Base-by-base conservation (phyloP, 2,888 invertebrate species). In the Orthosia gracilis region DNA sequence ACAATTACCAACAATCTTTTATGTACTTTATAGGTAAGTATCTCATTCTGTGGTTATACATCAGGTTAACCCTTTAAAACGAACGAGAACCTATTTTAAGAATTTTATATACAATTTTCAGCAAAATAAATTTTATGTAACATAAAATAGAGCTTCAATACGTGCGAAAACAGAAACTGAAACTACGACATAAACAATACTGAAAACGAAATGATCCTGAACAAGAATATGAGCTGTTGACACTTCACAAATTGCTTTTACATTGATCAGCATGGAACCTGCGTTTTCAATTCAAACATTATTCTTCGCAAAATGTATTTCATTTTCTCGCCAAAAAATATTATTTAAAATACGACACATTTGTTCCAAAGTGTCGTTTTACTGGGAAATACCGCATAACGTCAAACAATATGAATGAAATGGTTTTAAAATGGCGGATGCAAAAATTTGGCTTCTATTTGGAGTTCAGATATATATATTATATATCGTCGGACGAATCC, bases 161-260 rank as follows among this genome's bases (percentile, higher is more conserved):
- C 50, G n/a, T 47, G 45, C 23, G 61, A 67, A 49, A 80, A 74
- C 47, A 11, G 45, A 15, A 45, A 9, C 50, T 78, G 47, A 52
- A 61, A 80, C 55, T 80, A 52, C 31, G 47, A 12, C 54, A 52
- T 62, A 80, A 80, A 80, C 61, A 59, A 59, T 59, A 69, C 50
- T 76, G 54, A 55, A 64, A 81, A 65, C 31, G 31, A 64, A 75
- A 67, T 68, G 31, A 50, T 73, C 17, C 18, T 50, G 69, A 76
- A 69, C 55, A 55, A 31, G 54, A 69, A 59, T 69, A 70, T 68
- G 54, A 70, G 31, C 57, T 54, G 81, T 72, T 82, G 72, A 73
- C 78, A 78, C 40, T 59, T 59, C 66, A 73, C 55, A 80, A 80
- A 80, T 78, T 68, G 67, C 78, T 82, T 82, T 83, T 69, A 69